A percentile compares a stretch with the other conserved stretches of the same genome.
phyloP scores from a whole-genome alignment of 1,140 invertebrate species.

The Neotoxoptera formosana region DNA sequence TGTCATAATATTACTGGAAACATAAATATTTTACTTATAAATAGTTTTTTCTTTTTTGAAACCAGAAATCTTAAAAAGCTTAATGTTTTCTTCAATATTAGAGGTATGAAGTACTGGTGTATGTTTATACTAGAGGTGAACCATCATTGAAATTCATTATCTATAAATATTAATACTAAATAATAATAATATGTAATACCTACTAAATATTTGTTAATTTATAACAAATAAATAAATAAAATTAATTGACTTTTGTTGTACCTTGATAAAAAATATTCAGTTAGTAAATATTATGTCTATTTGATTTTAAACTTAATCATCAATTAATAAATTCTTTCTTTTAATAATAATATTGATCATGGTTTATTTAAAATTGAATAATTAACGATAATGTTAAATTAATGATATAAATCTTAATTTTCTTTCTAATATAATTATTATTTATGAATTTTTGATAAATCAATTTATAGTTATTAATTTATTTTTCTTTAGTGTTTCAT shows the following conservation, averaged over 20 bases:
- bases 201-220: not conserved
- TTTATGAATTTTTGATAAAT: not conserved
- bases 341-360: not conserved
- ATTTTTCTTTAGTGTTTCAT: slow-evolving; percentile 79
- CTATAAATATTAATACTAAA: not conserved
- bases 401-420: not conserved
- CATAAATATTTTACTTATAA: not conserved
- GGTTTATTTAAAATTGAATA: not conserved
- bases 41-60: not conserved
- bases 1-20: not conserved
- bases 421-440: not conserved
- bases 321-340: not conserved
- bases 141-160: not conserved
- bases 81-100: not conserved
- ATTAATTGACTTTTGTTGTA: not conserved
- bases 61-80: not conserved
- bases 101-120: not conserved
- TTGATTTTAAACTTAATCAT: not conserved
- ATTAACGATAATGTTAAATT: not conserved
- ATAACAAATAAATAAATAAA: not conserved
- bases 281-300: not conserved
- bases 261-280: not conserved
- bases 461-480: slow-evolving; percentile 47
- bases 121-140: not conserved
- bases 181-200: too few relatives aligned